Conservation (phyloP, 2,797 vertebrate species). For the Rhynchotus rufescens region DNA sequence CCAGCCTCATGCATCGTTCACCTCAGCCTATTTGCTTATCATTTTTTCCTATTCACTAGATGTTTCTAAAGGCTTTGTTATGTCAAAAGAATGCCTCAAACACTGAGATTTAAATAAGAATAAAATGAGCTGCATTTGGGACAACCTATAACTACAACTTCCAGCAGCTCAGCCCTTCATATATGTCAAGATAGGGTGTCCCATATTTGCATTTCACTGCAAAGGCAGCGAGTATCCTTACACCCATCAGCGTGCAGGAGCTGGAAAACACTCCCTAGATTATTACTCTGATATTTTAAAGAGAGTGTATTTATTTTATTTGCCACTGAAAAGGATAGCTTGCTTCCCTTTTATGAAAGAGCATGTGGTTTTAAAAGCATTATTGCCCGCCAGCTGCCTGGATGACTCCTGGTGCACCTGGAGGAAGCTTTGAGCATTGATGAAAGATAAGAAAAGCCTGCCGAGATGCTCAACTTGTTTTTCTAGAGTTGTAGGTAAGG, state of each 20-base stretch:
- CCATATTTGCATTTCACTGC: not conserved
- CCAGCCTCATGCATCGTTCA: not conserved
- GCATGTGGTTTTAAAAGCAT: not conserved
- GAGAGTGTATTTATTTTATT: not conserved
- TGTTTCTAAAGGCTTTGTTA: not conserved
- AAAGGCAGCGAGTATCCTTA: not conserved
- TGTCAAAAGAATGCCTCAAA: not conserved
- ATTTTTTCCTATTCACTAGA: not conserved
- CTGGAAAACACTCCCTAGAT: not conserved
- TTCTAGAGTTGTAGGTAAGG: not conserved
- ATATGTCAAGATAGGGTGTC: not conserved
- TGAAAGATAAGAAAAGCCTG: not conserved
- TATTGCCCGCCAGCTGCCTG: not conserved
- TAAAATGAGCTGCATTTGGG: not conserved
- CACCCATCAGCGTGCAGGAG: not conserved
- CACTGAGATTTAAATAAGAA: not conserved
- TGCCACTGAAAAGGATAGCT: not conserved
- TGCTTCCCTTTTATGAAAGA: not conserved
- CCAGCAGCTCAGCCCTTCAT: not conserved
- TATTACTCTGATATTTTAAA: not conserved
- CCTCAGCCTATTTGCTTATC: not conserved
- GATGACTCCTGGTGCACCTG: not conserved
- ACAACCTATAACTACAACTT: not conserved
- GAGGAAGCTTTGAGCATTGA: not conserved
- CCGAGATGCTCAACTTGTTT: not conserved